Evolutionary conservation across 2,797 vertebrate species (phyloP), one percentile per base, ranked within the genome.

Genomic region (Hydrolagus colliei): DNA sequence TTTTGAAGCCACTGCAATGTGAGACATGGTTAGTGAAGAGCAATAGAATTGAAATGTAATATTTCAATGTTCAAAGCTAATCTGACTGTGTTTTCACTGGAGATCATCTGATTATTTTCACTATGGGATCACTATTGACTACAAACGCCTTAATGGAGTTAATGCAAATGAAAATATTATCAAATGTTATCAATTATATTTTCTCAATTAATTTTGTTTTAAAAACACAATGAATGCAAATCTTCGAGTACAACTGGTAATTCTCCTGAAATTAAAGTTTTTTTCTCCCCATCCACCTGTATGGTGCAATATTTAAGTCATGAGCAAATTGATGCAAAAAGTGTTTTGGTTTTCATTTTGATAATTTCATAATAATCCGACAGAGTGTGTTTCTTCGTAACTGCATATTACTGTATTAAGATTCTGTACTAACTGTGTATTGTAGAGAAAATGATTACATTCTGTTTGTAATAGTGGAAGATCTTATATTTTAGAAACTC

Each of bases 101-200:
- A 32, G 79, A 84, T 84, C 71, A 71, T 71, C 79, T 84, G 65
- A 67, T 67, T 84, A 68, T 84, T 84, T 84, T 84, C 16, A 84
- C 27, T 67, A 16, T 71, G 65, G 67, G 9, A 84, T 63, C 65
- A 27, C 79, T 84, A 20, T 84, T 84, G 79, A 68, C 2, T 41
- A 63, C 32, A 32, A 68, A 18, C 14, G 27, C 67, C 18, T 84
- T 84, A 68, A 84, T 84, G 32, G 63, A 84, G 18, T 84, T 68
- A 32, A 68, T 52, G 41, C 41, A 52, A 52, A 52, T 52, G 6
- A 3, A 52, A 52, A 52, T 52, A 52, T 52, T 52, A 52, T 67
- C 65, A 84, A 41, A 84, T 84, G 41, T 84, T 84, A 84, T 84
- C 79, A 84, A 35, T 9, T 84, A 68, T 16, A 35, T 41, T 71